Evolutionary conservation across 2,113 vertebrate genomes (phyloP), one percentile per base, ranked within the genome.

Genomic region (Morone saxatilis): DNA sequence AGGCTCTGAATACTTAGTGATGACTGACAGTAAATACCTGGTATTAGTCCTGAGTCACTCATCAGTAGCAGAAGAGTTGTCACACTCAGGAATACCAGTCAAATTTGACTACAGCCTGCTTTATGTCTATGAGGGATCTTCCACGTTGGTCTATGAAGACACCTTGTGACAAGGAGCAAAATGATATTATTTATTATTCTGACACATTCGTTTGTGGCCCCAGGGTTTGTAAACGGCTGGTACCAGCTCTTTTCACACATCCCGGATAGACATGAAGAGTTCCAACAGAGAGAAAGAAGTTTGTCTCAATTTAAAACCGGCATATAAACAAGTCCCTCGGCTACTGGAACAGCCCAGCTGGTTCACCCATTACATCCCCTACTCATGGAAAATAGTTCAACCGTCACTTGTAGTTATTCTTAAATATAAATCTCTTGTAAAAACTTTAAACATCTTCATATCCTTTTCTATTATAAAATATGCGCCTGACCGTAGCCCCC

Each of bases 271-370:
- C 13, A 71, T 4, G 2, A 62, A 17, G 14, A 25, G 7, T n/a
- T 66, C 76, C 48, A 81, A 82, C 60, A 76, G 22, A 17, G 17
- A 71, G 50, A 70, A 51, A 67, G 75, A 89, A 66, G 80, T 86
- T 87, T 51, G 41, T 36, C 8, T 53, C 51, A 12, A 57, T 67
- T 61, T 68, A 14, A 74, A 50, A 67, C 1, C 2, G 11, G 6
- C 19, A 61, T 20, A 48, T 54, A 76, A 68, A 72, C 11, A 66
- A 57, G 41, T 20, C 14, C 17, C 25, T 47, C 13, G 20, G 45
- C 19, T 14, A 20, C 12, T 53, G 22, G 36, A 59, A 5, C 11
- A 22, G 31, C 10, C 4, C 14, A 16, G 62, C 22, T 71, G 65
- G 56, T 73, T 54, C 25, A 54, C 17, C 19, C 53, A 40, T 75